Evolutionary conservation across 1,140 invertebrate species (phyloP), one percentile per base, ranked within the genome.

Genomic region (Tribolium madens): DNA sequence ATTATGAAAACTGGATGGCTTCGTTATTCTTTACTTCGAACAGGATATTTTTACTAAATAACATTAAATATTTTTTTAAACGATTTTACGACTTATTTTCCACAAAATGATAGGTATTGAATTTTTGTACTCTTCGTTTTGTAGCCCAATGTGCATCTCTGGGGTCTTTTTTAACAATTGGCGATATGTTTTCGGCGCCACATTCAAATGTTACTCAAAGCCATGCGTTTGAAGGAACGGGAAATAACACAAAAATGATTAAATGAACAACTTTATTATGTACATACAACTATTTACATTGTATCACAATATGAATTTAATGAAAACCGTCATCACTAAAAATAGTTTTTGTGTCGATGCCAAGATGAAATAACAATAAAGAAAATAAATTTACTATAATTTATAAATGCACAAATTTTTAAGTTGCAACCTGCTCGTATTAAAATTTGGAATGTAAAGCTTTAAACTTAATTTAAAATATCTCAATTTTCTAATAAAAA

Each of bases 251-350:
- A 12, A 33, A 12, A 42, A 18, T 64, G 26, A 5, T 31, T 64
- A 33, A 33, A 42, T 42, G 36, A 42, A 36, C 26, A 64, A 26
- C 9, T 64, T 64, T 64, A 64, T 64, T 64, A 64, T 64, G 57
- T 64, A 64, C 57, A 64, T 64, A 64, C 57, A 64, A 64, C 57
- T 33, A 64, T 64, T 33, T 64, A 64, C 57, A 64, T 21, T 64
- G 26, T 64, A 64, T 64, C 57, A 64, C 57, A 64, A 64, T 57
- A 57, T 57, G 17, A 57, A 57, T 64, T 33, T 14, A 64, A 64
- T 64, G 18, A 64, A 64, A 64, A 64, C 13, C 10, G 26, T 18
- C 7, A 57, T 57, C 52, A 26, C 17, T 12, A 64, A 64, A 64
- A 31, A 14, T 33, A 18, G 12, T 31, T 64, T 60, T 64, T 13